Conservation (phyloP, 2,113 vertebrate species). For the Dromaius novaehollandiae region DNA sequence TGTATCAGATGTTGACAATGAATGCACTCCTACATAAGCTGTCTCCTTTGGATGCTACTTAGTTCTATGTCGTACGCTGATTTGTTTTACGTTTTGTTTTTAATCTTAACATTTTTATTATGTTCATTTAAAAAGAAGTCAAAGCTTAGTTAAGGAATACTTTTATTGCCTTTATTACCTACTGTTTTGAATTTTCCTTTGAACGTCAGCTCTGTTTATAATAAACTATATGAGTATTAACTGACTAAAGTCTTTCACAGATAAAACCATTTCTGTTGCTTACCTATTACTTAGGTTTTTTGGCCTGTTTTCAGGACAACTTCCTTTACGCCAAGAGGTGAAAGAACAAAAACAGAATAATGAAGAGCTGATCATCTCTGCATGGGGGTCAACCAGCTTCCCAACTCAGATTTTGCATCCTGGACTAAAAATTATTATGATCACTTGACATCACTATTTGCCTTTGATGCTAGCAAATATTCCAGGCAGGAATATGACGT, state of each 20-base stretch:
- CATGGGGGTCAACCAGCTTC: not conserved
- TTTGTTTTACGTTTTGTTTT: conserved; percentile 52
- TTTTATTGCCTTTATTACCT: not conserved
- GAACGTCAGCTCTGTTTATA: not conserved
- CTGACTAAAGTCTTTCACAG: not conserved
- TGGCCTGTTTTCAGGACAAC: not conserved
- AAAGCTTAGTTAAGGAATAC: not conserved
- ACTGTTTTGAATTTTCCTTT: not conserved
- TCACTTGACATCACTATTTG: not conserved
- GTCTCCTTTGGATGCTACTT: conserved; percentile 81
- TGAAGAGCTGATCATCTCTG: not conserved
- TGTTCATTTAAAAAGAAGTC: not conserved
- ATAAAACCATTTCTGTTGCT: not conserved
- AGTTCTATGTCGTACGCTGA: conserved; percentile 78
- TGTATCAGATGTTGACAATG: conserved; percentile 92
- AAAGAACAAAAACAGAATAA: not conserved
- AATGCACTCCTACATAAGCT: conserved; percentile 88
- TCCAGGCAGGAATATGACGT: conserved; percentile 37
- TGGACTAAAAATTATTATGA: not conserved
- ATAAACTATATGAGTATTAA: not conserved
- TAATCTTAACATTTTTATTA: conserved; percentile 68
- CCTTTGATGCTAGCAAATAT: not conserved
- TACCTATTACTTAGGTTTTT: conserved; percentile 6
- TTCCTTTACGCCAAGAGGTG: not conserved
- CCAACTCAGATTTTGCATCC: not conserved